A percentile compares a stretch with the other conserved stretches of the same genome.
These are phyloP conservation scores for Drosophila sechellia DNA, from an alignment of 1,140 invertebrate species.

Conservation along the genomic window DNA sequence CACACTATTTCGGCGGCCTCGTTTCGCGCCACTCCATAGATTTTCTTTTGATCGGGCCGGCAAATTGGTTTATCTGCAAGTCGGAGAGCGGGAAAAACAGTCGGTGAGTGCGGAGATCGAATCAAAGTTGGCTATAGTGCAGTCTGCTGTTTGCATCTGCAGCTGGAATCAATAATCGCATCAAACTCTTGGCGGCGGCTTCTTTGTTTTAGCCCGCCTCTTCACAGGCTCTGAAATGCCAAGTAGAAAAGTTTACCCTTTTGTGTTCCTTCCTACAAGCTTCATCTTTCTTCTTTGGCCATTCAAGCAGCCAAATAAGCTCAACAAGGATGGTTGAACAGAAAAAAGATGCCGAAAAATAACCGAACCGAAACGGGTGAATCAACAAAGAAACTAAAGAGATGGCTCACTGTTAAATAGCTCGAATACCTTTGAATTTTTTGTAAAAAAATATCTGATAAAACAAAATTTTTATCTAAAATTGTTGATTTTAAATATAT, in stretches of 20 bases:
- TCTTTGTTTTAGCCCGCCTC: conserved; percentile 50
- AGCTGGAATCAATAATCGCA: conserved; percentile 74
- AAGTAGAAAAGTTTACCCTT: conserved; percentile 70
- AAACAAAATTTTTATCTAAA: too few relatives aligned
- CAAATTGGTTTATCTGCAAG: conserved; percentile 93
- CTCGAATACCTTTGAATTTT: not conserved
- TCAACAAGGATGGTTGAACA: conserved; percentile 44
- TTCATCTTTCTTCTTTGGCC: conserved; percentile 24
- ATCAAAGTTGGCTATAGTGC: conserved; percentile 63
- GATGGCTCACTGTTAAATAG: not conserved
- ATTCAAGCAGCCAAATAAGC: conserved; percentile 56
- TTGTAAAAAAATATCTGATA: too few relatives aligned
- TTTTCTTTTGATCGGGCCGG: conserved; percentile 89
- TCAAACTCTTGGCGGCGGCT: conserved; percentile 16
- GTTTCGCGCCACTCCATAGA: conserved; percentile 93
- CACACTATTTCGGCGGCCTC: conserved; percentile 93
- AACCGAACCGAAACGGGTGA: conserved; percentile 6
- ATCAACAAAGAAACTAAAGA: not conserved
- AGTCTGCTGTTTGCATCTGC: conserved; percentile 65
- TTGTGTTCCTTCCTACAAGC: conserved; percentile 1
- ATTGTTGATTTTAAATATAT: too few relatives aligned
- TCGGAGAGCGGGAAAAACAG: conserved; percentile 5
- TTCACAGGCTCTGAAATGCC: conserved; percentile 32
- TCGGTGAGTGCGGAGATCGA: conserved; percentile 32
- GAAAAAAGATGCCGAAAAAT: conserved; percentile 23